A percentile compares a stretch with the other conserved stretches of the same genome.
Evolutionary conservation across 2,797 vertebrate species (phyloP).

Genomic region (Spizella passerina): DNA sequence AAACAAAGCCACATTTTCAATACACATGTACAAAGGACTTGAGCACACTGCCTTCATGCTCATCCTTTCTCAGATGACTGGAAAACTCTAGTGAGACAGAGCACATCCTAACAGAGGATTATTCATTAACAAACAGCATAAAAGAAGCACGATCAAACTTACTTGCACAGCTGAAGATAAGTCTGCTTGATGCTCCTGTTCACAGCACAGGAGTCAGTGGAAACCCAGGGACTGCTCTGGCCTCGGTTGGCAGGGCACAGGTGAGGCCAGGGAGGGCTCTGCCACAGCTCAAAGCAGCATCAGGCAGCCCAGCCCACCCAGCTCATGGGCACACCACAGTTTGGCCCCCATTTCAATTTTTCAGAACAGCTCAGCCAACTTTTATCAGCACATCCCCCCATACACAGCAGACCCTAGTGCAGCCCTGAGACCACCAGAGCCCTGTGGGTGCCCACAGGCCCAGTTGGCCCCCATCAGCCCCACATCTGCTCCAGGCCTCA

Average conservation of each 20-base stretch:
- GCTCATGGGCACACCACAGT: rapidly evolving
- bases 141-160: neutral
- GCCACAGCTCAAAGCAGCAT: rapidly evolving
- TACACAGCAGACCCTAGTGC: rapidly evolving
- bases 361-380: rapidly evolving
- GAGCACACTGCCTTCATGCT: rapidly evolving
- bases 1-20: neutral
- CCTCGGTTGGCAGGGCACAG: rapidly evolving
- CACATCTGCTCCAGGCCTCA: neutral
- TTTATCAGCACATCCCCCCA: rapidly evolving
- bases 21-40: rapidly evolving
- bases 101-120: neutral
- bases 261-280: neutral
- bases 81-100: neutral
- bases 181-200: neutral
- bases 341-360: no score
- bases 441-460: rapidly evolving
- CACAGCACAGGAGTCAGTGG: rapidly evolving
- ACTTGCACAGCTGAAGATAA: rapidly evolving
- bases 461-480: rapidly evolving
- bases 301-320: neutral
- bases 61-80: no score
- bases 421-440: rapidly evolving
- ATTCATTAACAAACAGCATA: neutral
- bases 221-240: no score